phyloP scores from a whole-genome alignment of 2,888 invertebrate genomes.

The Cataglyphis rosenhaueri region DNA sequence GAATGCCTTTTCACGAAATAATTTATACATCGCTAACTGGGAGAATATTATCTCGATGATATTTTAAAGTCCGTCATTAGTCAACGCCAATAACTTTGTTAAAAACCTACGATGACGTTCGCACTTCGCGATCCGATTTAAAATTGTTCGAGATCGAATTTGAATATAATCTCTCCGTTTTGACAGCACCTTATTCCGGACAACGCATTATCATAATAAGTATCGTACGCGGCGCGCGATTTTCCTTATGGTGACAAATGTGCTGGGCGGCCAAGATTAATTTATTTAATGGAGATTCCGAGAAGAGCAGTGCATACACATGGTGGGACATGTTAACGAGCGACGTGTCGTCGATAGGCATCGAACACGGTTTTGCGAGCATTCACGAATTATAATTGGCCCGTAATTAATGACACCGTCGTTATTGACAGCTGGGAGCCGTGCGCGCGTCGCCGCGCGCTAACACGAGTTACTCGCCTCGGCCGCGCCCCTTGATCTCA shows the following conservation, averaged over 20 bases:
- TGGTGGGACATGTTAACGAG: constrained; percentile 72
- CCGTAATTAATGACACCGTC: constrained; percentile 80
- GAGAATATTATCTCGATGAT: not conserved
- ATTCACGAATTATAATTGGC: constrained; percentile 80
- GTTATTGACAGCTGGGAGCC: constrained; percentile 77
- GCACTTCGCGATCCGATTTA: not conserved
- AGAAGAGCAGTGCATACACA: constrained; percentile 51
- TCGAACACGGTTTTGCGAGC: constrained; percentile 70
- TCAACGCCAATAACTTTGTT: constrained; percentile 13
- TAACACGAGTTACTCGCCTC: constrained; percentile 70
- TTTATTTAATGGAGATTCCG: constrained; percentile 71
- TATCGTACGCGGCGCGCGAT: not conserved
- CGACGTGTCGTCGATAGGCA: constrained; percentile 65
- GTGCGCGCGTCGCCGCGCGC: constrained; percentile 42
- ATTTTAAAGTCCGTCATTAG: constrained; percentile 17
- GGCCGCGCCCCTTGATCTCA: constrained; percentile 59
- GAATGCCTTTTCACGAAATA: not conserved
- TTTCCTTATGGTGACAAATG: constrained; percentile 65
- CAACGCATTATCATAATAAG: constrained; percentile 30
- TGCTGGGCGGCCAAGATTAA: constrained; percentile 66
- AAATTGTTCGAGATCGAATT: constrained; percentile 23
- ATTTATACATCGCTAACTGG: not conserved
- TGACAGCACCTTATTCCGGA: constrained; percentile 7
- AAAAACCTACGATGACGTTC: not conserved
- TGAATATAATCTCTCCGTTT: constrained; percentile 36